Percentiles rank a stretch among this genome's conserved stretches.
Conservation (phyloP, 2,113 vertebrate species). For the Rhineura floridana region DNA sequence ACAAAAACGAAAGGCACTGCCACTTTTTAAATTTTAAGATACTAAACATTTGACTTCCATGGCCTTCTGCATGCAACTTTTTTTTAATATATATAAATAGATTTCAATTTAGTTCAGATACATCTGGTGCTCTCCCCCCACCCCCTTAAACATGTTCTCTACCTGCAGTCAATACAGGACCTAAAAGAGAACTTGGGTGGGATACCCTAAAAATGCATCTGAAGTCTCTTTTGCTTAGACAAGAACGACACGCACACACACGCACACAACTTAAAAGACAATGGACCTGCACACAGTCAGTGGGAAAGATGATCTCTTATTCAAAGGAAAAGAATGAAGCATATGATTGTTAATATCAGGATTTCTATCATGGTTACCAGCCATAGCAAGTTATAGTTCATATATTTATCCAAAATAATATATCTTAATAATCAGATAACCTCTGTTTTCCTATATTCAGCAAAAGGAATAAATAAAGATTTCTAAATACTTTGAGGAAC, state of each 20-base stretch:
- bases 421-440: slow-evolving; percentile 84
- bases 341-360: slow-evolving; percentile 77
- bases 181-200: slow-evolving; percentile 59
- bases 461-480: slow-evolving; percentile 91
- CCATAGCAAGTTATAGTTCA: slow-evolving; percentile 93
- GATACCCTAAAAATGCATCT: slow-evolving; percentile 58
- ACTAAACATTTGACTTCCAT: slow-evolving; percentile 85
- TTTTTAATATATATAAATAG: slow-evolving; percentile 73
- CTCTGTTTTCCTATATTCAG: slow-evolving; percentile 79
- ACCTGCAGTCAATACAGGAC: slow-evolving; percentile 94
- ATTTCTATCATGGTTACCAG: slow-evolving; percentile 93
- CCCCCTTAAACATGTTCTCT: slow-evolving; percentile 76
- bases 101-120: slow-evolving; percentile 62
- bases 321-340: slow-evolving; percentile 45
- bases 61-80: slow-evolving; percentile 84
- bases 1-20: slow-evolving; percentile 95
- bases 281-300: slow-evolving; percentile 70
- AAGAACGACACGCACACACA: slow-evolving; percentile 65
- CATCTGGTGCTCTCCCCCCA: neutral
- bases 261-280: slow-evolving; percentile 40
- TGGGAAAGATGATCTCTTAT: slow-evolving; percentile 76
- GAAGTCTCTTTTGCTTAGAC: slow-evolving; percentile 60
- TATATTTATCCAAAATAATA: slow-evolving; percentile 90
- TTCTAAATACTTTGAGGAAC: slow-evolving; percentile 75
- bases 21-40: slow-evolving; percentile 79